Base-by-base conservation (phyloP, 1,140 invertebrate genomes). In the Mizuhopecten yessoensis region DNA sequence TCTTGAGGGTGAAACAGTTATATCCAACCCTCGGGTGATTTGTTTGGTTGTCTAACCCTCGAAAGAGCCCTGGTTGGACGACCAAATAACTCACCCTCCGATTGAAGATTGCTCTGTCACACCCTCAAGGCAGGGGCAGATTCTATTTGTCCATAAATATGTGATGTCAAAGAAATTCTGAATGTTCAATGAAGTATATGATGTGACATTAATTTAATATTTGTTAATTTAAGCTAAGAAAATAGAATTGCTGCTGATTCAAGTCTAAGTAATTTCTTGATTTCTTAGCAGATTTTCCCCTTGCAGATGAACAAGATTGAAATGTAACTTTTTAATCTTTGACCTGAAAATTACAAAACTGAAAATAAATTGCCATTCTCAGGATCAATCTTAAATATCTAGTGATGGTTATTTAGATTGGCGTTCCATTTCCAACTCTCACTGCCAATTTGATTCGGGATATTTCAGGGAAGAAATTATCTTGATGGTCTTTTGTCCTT, bases 341-440 rank as follows among this genome's bases (percentile, higher is more conserved):
- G 57, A 75, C 57, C 57, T 75, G 57, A 75, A 75, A 75, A 75
- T 75, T 75, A 75, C 57, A 1, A 75, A 75, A 75, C 57, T 29
- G 57, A 75, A 75, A 75, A 75, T 75, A 75, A 75, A 75, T 75
- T 75, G 57, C n/a, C 57, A 75, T 75, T 11, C n/a, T n/a, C 57
- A 29, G 23, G 20, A 75, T n/a, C 5, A 75, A 75, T 75, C 57
- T 29, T 17, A 29, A n/a, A 45, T 29, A 75, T 29, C n/a, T 29
- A 29, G n/a, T 75, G 23, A 75, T 75, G 57, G 57, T 75, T 75
- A 75, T 75, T 75, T 75, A 29, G 57, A 75, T 75, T 29, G 17
- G 15, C 57, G n/a, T 29, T 75, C n/a, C 13, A 13, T 39, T 39
- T 39, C 57, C 57, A 29, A 75, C 23, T 75, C 57, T 75, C 57